Conservation (phyloP, 2,888 invertebrate genomes). For the Ceraclea dissimilis region DNA sequence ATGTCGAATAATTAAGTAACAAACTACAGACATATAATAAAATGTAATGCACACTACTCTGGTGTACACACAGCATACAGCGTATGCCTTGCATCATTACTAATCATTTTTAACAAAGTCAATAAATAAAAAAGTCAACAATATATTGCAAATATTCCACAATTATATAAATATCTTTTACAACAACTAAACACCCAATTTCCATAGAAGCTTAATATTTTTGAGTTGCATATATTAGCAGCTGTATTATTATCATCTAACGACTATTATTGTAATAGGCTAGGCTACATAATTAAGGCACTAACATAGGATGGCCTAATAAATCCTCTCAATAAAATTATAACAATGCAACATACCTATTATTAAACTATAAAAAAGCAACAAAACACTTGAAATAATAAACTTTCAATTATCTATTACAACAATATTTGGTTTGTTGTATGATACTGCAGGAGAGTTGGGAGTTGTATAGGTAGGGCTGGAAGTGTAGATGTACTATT, state of each 20-base stretch:
- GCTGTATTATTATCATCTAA: constrained; percentile 13
- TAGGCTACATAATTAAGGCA: constrained; percentile 28
- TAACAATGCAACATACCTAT: constrained; percentile 13
- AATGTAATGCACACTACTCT: too few species aligned
- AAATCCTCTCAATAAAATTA: constrained; percentile 17
- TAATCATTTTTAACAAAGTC: too few species aligned
- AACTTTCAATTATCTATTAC: background rate
- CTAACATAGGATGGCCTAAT: constrained; percentile 28
- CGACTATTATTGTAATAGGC: constrained; percentile 3
- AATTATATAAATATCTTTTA: constrained; percentile 1
- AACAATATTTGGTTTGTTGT: background rate
- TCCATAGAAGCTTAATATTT: constrained; percentile 11
- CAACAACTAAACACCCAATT: constrained; percentile 7
- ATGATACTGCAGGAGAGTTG: too few species aligned
- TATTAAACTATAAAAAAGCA: too few species aligned
- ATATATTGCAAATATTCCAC: constrained; percentile 11
- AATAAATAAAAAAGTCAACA: too few species aligned
- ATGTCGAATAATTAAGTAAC: too few species aligned
- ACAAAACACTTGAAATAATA: too few species aligned
- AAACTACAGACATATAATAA: too few species aligned
- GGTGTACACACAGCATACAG: too few species aligned
- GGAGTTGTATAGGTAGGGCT: too few species aligned
- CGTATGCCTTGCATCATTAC: too few species aligned
- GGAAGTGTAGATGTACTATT: too few species aligned
- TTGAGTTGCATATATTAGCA: constrained; percentile 18